Conservation (phyloP, 1,140 invertebrate species). For the Maconellicoccus hirsutus region DNA sequence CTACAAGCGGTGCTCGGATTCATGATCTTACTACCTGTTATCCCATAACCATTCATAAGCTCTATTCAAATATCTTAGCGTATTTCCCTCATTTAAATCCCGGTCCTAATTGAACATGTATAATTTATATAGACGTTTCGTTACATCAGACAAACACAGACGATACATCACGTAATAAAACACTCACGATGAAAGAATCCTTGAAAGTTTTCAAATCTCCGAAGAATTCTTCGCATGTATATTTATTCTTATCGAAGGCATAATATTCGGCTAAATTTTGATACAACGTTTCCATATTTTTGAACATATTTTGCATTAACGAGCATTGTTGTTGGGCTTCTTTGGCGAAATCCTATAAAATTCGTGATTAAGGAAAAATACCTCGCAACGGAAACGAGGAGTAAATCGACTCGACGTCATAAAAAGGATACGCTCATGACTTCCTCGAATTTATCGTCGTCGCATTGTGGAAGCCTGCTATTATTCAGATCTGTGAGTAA, state of each 20-base stretch:
- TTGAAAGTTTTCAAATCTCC: slow-evolving; percentile 90
- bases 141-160: no score
- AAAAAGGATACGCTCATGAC: slow-evolving; percentile 59
- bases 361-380: slow-evolving; percentile 31
- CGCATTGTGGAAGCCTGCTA: slow-evolving; percentile 55
- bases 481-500: slow-evolving; percentile 79
- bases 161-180: neutral
- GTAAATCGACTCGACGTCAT: neutral
- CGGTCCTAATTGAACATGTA: neutral
- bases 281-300: slow-evolving; percentile 82
- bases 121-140: neutral
- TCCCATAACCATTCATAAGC: neutral
- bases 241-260: slow-evolving; percentile 86
- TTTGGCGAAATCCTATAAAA: slow-evolving; percentile 51
- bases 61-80: neutral
- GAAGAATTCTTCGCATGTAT: slow-evolving; percentile 93
- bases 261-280: slow-evolving; percentile 78
- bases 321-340: slow-evolving; percentile 76
- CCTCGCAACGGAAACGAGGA: neutral
- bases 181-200: slow-evolving; percentile 66
- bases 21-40: neutral
- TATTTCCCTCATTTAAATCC: neutral
- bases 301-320: slow-evolving; percentile 82
- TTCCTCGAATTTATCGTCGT: slow-evolving; percentile 69
- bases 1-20: neutral